Evolutionary conservation across 2,113 vertebrate genomes (phyloP), one percentile per base, ranked within the genome.

Genomic region (Triplophysa rosa): DNA sequence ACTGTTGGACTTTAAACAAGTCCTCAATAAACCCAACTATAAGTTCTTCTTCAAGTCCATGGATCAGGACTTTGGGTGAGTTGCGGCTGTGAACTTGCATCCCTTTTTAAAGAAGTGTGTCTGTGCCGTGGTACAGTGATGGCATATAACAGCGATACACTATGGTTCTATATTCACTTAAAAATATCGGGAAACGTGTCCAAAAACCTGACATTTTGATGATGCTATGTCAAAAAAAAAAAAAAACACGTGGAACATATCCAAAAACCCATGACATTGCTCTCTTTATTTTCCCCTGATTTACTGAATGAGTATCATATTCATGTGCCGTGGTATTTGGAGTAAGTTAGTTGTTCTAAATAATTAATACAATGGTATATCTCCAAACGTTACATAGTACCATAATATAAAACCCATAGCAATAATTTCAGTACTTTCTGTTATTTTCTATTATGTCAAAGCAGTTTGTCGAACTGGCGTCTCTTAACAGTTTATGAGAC

Each of bases 1-100:
- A 3, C 87, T 93, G 3, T 87, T 90, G 63, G 91, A 93, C 67
- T 91, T 93, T 86, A 93, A 93, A 85, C 91, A 90, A 67, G 91
- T 92, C 37, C 81, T 93, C 70, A 90, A 91, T 82, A 90, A 92
- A 67, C 80, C 67, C 29, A 90, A 91, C 66, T 91, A 90, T 42
- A 93, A 93, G 83, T 93, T 93, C 86, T 93, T 92, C 84, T 93
- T 93, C 89, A 93, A 54, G 49, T 54, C 49, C 14, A 54, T 54
- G 42, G 42, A 45, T 45, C 42, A 45, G 42, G 42, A 45, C 42
- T 45, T 45, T 45, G 42, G 42, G 42, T 66, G 63, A 65, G 63
- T 65, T 40, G 33, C 10, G 33, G 9, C 33, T 40, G 33, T 37
- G 33, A 65, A 40, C 17, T 17, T 17, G 33, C 63, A 40, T 65